phyloP scores from a whole-genome alignment of 2,888 invertebrate genomes.

The Caenorhabditis panamensis region DNA sequence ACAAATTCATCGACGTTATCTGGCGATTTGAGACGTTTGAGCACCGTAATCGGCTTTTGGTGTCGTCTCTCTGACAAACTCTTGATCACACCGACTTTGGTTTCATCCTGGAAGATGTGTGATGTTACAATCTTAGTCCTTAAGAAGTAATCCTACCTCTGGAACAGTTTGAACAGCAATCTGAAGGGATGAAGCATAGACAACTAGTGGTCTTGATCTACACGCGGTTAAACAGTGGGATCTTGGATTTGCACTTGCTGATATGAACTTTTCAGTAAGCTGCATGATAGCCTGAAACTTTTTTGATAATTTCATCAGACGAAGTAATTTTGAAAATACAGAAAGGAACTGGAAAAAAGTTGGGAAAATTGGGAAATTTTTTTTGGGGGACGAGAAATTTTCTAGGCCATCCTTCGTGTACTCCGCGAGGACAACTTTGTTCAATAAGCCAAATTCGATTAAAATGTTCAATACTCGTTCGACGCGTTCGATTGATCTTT shows the following conservation, averaged over 20 bases:
- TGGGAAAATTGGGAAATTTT: constrained; percentile 5
- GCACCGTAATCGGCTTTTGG: constrained; percentile 61
- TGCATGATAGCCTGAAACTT: constrained; percentile 38
- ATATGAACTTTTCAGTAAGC: constrained; percentile 54
- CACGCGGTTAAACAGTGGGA: constrained; percentile 67
- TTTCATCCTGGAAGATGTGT: constrained; percentile 17
- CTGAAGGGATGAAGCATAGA: constrained; percentile 65
- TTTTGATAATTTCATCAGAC: neutral
- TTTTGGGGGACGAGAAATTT: constrained; percentile 11
- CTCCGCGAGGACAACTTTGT: constrained; percentile 20
- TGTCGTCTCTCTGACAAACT: constrained; percentile 60
- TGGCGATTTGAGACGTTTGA: constrained; percentile 60
- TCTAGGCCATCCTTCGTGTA: constrained; percentile 21
- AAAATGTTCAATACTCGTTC: neutral
- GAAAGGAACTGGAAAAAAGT: constrained; percentile 12
- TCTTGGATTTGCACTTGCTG: constrained; percentile 65
- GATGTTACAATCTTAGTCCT: neutral
- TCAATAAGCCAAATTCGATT: neutral
- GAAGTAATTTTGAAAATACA: neutral
- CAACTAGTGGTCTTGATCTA: constrained; percentile 32
- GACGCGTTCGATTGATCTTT: neutral
- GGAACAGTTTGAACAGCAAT: constrained; percentile 62
- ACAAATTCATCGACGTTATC: constrained; percentile 39
- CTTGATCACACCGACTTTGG: constrained; percentile 51
- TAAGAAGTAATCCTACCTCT: neutral